Base-by-base conservation (phyloP, 2,113 vertebrate genomes). In the Pedetes capensis region DNA sequence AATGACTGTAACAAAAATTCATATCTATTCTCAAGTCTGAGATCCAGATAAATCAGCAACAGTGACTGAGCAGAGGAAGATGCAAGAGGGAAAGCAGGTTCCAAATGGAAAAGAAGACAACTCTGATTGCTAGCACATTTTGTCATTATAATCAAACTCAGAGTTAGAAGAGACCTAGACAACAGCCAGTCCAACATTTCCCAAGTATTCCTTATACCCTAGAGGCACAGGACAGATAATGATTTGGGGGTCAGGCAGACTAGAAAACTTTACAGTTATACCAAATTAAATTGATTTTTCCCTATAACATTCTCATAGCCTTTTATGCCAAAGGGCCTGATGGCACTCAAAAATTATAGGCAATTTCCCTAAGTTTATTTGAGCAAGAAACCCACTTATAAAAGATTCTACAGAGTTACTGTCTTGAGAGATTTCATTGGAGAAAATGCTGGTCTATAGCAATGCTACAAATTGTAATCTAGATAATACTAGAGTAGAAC, bases 211-310 rank as follows among this genome's bases (percentile, higher is more conserved):
- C 61, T 93, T 89, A 6, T 69, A 69, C 32, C 69, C 61, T 32
- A 29, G 12, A 85, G 57, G 23, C 49, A 92, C 4, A 66, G 4
- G 2, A 80, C 32, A 55, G 49, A 23, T 92, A 83, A 86, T 85
- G 42, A 89, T 51, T 87, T 76, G 53, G 55, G 55, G 9, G 23
- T 3, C 20, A 76, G 49, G 5, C 16, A 51, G 51, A 91, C 11
- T 81, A 47, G 55, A 34, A 72, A 92, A 84, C n/a, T n/a, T 18
- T 17, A 85, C 18, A 47, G 5, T 55, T 93, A 78, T 13, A 69
- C 10, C 57, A 69, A 86, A 25, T 91, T 79, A 94, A 89, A 78
- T 63, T 59, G 39, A 87, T 83, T 91, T 82, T 95, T 91, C 61
- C 57, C n/a, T 66, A 11, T 83, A 79, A 80, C 96, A 85, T 90